Evolutionary conservation across 2,797 vertebrate species (phyloP), one percentile per base, ranked within the genome.

Genomic region (Onychomys leucogaster): DNA sequence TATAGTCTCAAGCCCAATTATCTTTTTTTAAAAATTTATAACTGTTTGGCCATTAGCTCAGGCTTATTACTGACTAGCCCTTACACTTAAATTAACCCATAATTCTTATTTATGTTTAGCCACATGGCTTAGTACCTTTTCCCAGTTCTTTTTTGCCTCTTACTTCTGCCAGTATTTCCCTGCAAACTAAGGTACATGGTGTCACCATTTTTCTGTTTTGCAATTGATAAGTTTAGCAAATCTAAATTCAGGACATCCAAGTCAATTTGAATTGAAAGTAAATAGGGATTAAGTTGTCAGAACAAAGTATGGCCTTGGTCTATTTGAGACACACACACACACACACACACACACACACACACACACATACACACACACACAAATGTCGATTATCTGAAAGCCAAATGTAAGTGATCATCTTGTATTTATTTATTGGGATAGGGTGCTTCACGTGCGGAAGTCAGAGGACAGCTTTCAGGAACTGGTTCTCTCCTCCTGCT

Each of bases 371-470:
- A 46, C n/a, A n/a, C n/a, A n/a, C n/a, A 52, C 52, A 52, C 52
- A 52, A 82, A 94, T 41, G 46, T 63, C 37, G 21, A 55, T 90
- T 93, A 89, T 75, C 49, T 80, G 69, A 95, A 94, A 95, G 71
- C 95, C 25, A 94, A 55, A 82, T 94, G 49, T 95, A 73, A 92
- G 23, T 69, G 88, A 43, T n/a, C 29, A 69, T 75, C 43, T 37
- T 57, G 14, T 6, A 52, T 49, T 85, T 27, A 34, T 52, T 55
- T 55, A 41, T 57, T 37, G n/a, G 34, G 5, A 5, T 37, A 1
- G 5, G 49, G 27, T 32, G 1, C 25, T 21, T 32, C 21, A 57
- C 73, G 16, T 41, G 67, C 41, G n/a, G 85, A 73, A 55, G 32
- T 21, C n/a, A 88, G 52, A 34, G 25, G 27, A 32, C 1, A 75